phyloP scores from a whole-genome alignment of 2,888 invertebrate species.

The Trichogramma dendrolimi region DNA sequence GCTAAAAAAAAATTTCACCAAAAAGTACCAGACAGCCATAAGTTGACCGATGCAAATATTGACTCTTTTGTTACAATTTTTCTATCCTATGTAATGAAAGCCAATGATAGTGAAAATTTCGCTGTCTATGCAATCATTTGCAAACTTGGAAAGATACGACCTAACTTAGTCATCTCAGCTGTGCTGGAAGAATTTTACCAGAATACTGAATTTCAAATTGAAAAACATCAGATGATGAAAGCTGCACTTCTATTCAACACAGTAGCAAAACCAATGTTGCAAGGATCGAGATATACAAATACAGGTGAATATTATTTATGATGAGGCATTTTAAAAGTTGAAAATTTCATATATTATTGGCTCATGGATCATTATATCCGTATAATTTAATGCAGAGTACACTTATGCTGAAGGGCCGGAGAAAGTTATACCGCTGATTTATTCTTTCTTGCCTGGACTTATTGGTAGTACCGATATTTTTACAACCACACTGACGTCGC shows the following conservation, averaged over 20 bases:
- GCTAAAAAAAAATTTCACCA: slow-evolving; percentile 63
- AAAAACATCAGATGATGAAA: slow-evolving; percentile 78
- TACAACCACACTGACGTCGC: slow-evolving; percentile 71
- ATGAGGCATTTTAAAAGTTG: background rate
- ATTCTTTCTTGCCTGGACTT: slow-evolving; percentile 72
- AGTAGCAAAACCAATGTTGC: slow-evolving; percentile 64
- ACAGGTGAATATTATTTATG: slow-evolving; percentile 31
- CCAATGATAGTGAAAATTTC: no score
- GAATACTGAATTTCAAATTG: slow-evolving; percentile 78
- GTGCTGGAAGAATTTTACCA: slow-evolving; percentile 76
- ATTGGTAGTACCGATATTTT: slow-evolving; percentile 84
- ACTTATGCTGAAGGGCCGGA: slow-evolving; percentile 70
- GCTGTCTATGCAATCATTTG: no score
- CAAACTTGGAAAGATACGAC: slow-evolving; percentile 59
- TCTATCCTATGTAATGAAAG: no score
- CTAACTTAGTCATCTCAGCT: slow-evolving; percentile 77
- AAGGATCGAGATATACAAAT: slow-evolving; percentile 46
- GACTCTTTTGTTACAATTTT: slow-evolving; percentile 66
- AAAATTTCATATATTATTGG: background rate
- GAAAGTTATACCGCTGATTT: slow-evolving; percentile 78
- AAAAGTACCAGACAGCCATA: slow-evolving; percentile 63
- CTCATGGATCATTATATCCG: background rate
- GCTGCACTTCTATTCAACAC: slow-evolving; percentile 68
- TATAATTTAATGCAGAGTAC: slow-evolving; percentile 46
- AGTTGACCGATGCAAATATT: slow-evolving; percentile 74